Percentiles rank a stretch among this genome's conserved stretches.
Conservation (phyloP, 2,888 invertebrate species). For the Synergus laeviventris region DNA sequence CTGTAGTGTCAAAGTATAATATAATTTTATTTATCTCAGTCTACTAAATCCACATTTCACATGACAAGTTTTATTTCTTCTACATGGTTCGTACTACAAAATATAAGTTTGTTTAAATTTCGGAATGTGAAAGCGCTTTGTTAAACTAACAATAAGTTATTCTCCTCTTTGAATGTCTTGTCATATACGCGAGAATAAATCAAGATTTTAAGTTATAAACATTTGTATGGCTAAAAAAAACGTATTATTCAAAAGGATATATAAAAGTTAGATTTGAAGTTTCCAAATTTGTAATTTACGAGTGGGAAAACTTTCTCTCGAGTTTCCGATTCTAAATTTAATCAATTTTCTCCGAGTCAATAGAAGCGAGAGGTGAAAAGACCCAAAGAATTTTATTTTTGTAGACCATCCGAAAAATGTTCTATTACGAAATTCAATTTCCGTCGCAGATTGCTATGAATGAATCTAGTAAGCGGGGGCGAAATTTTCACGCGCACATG, state of each 20-base stretch:
- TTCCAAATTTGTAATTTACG: neutral
- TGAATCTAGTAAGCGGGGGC: conserved; percentile 20
- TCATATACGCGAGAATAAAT: neutral
- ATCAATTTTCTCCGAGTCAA: neutral
- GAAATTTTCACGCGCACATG: conserved; percentile 22
- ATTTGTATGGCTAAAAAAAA: no score
- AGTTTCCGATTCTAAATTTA: neutral
- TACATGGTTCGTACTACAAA: neutral
- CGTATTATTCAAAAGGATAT: neutral
- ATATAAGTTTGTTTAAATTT: neutral
- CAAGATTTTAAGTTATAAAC: neutral
- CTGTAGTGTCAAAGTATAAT: neutral
- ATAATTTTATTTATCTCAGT: neutral
- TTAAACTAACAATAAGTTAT: neutral
- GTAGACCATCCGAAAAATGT: neutral
- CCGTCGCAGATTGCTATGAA: conserved; percentile 30
- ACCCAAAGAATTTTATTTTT: neutral
- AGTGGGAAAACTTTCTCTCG: neutral
- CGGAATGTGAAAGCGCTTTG: neutral
- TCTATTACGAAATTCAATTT: neutral
- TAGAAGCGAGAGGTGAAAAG: neutral
- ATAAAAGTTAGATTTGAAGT: neutral
- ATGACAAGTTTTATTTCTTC: neutral
- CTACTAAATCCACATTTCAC: neutral
- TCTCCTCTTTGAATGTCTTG: neutral